Evolutionary conservation across 2,113 vertebrate genomes (phyloP), one percentile per base, ranked within the genome.

Genomic region (Sebastes schlegelii): DNA sequence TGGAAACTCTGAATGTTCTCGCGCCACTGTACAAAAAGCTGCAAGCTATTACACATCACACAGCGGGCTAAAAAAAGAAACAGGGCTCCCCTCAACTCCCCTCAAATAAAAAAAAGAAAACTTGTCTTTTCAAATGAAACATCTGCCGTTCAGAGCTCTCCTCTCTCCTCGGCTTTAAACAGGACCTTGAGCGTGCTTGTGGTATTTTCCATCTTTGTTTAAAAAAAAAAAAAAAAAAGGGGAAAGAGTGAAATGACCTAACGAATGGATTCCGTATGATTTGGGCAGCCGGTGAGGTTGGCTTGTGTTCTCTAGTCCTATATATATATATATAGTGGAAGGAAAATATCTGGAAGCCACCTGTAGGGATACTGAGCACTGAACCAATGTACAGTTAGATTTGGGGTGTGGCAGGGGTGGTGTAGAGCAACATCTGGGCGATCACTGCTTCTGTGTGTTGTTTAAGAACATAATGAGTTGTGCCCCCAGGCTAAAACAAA

Each of bases 1-100:
- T 95, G 95, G 94, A 95, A 95, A 95, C 89, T 96, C 91, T 95
- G 94, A 95, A 94, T 94, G 90, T 93, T 94, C 91, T 92, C 61
- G 86, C 75, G 52, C 93, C 88, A 86, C 92, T 88, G 89, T 92
- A 90, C 87, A 93, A 92, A 95, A 94, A 93, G 86, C 92, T 93
- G 92, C 84, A 88, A 93, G 88, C 92, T 87, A 92, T 94, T 94
- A 94, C 86, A 90, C 88, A 94, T 91, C 86, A 89, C 85, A 77
- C 86, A 79, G 80, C 70, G 64, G 86, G 87, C 92, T 94, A 92
- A 92, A 91, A 94, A 93, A 92, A 92, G 89, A 82, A 82, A 40
- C 81, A 69, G 77, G 80, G 49, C 66, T 77, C 84, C 78, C 86
- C 82, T 77, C 49, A 74, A 60, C 76, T 66, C 54, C 43, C 57